Evolutionary conservation across 2,888 invertebrate species (phyloP).

Genomic region (Theodoxus fluviatilis): DNA sequence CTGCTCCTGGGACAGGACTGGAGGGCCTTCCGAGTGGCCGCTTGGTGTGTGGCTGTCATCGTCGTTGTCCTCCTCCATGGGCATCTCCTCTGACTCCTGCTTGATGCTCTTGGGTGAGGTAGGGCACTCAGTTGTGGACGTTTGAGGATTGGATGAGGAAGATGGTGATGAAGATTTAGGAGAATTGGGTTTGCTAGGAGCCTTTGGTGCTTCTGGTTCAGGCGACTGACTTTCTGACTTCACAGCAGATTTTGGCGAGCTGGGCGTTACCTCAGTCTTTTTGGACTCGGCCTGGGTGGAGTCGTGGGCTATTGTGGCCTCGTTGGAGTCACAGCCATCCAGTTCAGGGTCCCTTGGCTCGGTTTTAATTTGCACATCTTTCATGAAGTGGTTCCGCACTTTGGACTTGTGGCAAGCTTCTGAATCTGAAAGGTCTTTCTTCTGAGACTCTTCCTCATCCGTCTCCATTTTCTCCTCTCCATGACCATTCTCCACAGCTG

Average conservation of each 20-base stretch:
- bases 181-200: too few species aligned
- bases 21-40: background rate
- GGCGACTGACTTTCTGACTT: background rate
- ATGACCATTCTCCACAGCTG: conserved; percentile 25
- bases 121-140: too few species aligned
- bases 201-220: background rate
- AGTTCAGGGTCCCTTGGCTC: conserved; percentile 41
- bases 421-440: too few species aligned
- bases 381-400: conserved; percentile 39
- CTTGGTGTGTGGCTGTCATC: background rate
- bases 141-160: too few species aligned
- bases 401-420: too few species aligned
- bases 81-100: background rate
- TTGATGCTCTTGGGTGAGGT: too few species aligned
- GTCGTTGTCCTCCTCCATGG: background rate
- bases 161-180: too few species aligned
- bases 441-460: conserved; percentile 29
- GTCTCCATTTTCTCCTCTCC: conserved; percentile 23
- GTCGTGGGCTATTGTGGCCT: too few species aligned
- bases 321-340: conserved; percentile 35
- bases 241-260: background rate
- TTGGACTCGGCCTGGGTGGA: background rate
- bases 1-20: background rate
- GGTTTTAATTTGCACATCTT: conserved; percentile 43
- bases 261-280: conserved; percentile 26